Evolutionary conservation across 53 echinoderm and acorn worm genomes (phyloP), one percentile per base, ranked within the genome.

Genomic region (Arbacia lixula): DNA sequence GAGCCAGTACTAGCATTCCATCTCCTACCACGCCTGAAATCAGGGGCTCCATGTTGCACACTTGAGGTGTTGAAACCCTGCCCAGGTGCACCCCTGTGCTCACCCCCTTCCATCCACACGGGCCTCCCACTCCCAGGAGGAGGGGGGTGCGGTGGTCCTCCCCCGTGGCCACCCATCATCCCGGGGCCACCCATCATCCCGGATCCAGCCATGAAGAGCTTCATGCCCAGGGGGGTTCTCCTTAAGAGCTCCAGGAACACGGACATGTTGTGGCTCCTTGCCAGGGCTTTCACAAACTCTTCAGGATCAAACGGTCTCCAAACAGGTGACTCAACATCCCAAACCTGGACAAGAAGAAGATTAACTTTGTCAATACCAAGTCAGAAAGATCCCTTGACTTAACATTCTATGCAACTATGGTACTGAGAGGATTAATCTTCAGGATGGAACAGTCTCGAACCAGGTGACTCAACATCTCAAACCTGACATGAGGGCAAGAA

Each of bases 161-260:
- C 39, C n/a, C 76, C 55, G 12, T 21, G 76, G 31, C 79, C 79
- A 39, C 26, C 25, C 12, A 5, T 31, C 30, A 54, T 32, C 19
- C 28, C 38, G 5, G 51, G 17, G 53, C 31, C 40, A n/a, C n/a
- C n/a, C n/a, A n/a, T n/a, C n/a, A n/a, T n/a, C 63, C 39, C 24
- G 73, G 60, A 36, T 32, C 30, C 3, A 31, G 26, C 49, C 52
- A 19, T 51, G 62, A 86, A 83, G 50, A 76, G 21, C 26, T 68
- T 71, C 49, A 42, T 39, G 17, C 25, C 16, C 31, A 92, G 39
- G 39, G 83, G 87, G 2, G 84, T 41, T 22, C 32, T 12, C n/a
- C n/a, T 21, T 71, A 91, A 57, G 24, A 91, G 85, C n/a, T 63
- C 32, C n/a, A 91, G 31, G 74, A 91, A 91, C 66, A 61, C 72